These are phyloP conservation scores for Acanthosepion pharaonis DNA, from an alignment of 2,888 invertebrate species.

Conservation along the genomic window DNA sequence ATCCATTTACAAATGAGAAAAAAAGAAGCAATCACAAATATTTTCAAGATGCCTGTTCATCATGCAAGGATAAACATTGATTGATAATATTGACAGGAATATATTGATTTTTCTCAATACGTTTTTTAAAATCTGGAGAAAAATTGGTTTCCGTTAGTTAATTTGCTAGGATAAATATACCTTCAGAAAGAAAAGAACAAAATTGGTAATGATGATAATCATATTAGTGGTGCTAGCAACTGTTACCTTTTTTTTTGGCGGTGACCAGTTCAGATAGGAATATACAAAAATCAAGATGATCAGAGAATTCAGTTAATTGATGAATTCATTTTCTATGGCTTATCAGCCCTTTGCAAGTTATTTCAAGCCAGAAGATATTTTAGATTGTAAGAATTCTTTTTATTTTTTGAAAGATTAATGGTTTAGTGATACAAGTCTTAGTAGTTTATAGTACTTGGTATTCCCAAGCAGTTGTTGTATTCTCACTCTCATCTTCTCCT, in stretches of 20 bases:
- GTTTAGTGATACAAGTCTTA: too few species aligned
- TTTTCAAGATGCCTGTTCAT: neutral
- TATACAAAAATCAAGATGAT: too few species aligned
- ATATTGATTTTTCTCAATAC: neutral
- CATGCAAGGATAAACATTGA: neutral
- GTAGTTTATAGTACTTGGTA: too few species aligned
- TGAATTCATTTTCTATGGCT: too few species aligned
- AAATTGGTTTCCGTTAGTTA: neutral
- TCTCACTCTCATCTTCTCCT: too few species aligned
- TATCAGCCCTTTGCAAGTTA: too few species aligned
- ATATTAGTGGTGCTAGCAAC: neutral
- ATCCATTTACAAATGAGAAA: neutral
- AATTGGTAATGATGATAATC: neutral
- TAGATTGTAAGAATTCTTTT: too few species aligned
- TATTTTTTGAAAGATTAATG: too few species aligned
- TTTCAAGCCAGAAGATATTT: too few species aligned
- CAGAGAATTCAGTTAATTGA: too few species aligned
- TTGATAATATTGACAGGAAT: neutral
- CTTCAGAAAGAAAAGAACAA: neutral
- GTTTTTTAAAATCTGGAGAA: neutral
- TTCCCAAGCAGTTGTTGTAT: too few species aligned
- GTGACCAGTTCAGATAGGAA: neutral
- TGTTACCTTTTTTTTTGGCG: neutral
- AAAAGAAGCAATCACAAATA: neutral
- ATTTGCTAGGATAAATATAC: neutral